Conservation (phyloP, 1,140 invertebrate species). For the Scaptomyza montana region DNA sequence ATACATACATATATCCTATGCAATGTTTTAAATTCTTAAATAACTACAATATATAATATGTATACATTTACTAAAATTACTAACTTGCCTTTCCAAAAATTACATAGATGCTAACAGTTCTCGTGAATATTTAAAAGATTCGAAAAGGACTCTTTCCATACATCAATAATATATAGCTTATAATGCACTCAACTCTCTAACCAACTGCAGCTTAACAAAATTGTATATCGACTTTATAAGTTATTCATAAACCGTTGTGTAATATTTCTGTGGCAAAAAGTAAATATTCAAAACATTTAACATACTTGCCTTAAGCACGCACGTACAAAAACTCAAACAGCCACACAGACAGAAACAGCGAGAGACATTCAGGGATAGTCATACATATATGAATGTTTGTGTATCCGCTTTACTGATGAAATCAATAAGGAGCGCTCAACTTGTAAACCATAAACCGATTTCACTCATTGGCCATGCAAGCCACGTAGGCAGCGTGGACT, state of each 20-base stretch:
- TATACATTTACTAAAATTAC: too few relatives aligned
- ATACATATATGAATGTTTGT: neutral
- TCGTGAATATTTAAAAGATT: too few relatives aligned
- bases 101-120: too few relatives aligned
- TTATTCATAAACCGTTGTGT: constrained; percentile 4
- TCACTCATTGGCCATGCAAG: constrained; percentile 45
- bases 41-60: too few relatives aligned
- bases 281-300: constrained; percentile 35
- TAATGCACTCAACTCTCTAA: neutral
- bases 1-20: neutral
- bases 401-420: constrained; percentile 21
- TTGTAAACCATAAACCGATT: constrained; percentile 25
- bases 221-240: too few relatives aligned
- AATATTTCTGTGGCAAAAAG: neutral
- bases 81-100: too few relatives aligned
- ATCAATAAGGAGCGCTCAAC: constrained; percentile 53
- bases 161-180: neutral
- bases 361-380: neutral
- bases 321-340: constrained; percentile 30
- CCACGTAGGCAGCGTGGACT: constrained; percentile 45
- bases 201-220: neutral
- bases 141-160: neutral
- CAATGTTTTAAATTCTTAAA: too few relatives aligned
- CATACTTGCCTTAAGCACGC: neutral
- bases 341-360: neutral